These are phyloP conservation scores for Ornithorhynchus anatinus DNA, from an alignment of 2,113 vertebrate genomes.

Conservation along the genomic window DNA sequence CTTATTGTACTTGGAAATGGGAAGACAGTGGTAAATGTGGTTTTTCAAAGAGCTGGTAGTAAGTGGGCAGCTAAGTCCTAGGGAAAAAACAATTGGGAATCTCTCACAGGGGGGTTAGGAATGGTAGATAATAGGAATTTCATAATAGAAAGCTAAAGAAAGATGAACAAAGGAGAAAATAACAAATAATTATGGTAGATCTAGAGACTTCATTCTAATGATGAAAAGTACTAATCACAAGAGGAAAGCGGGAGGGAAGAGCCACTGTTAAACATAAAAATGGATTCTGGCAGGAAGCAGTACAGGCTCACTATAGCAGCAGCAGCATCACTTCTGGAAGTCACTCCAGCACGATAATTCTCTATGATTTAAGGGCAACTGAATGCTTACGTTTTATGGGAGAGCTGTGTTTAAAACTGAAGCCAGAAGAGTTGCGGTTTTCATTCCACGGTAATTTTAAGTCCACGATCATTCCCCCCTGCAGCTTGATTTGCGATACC, in stretches of 20 bases:
- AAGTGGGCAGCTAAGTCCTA: no score
- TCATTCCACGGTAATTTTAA: slow-evolving; percentile 76
- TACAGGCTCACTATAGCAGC: no score
- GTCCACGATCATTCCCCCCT: slow-evolving; percentile 70
- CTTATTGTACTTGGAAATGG: no score
- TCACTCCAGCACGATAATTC: not conserved
- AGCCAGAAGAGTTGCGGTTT: slow-evolving; percentile 63
- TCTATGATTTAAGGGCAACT: not conserved
- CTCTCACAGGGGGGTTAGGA: not conserved
- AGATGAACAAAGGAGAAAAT: not conserved
- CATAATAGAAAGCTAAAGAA: not conserved
- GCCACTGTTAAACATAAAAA: no score
- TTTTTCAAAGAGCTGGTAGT: no score
- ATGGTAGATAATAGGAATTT: accelerated
- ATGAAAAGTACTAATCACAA: not conserved
- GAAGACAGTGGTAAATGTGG: no score
- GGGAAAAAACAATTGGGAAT: no score
- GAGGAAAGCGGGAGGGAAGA: not conserved
- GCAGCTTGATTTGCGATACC: slow-evolving; percentile 74
- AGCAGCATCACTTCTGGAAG: no score
- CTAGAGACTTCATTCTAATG: not conserved
- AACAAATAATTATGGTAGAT: not conserved
- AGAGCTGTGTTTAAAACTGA: slow-evolving; percentile 76
- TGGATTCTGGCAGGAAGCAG: no score
- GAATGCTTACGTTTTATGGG: slow-evolving; percentile 76